These are phyloP conservation scores for Macrotis lagotis DNA, from an alignment of 2,113 vertebrate species.

Conservation along the genomic window DNA sequence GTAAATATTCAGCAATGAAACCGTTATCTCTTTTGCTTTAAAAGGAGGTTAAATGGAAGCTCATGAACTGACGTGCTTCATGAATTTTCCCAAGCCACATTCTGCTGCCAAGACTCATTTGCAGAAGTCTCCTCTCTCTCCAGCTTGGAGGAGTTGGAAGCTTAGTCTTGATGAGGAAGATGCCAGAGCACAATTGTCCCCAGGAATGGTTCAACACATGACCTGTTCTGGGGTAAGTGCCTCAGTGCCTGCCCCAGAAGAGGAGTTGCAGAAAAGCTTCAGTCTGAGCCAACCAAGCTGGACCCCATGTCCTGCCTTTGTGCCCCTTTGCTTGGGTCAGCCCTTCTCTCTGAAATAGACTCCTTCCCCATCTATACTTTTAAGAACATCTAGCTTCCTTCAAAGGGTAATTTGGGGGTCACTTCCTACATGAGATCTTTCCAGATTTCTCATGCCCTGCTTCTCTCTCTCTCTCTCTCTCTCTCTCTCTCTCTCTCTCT, in stretches of 20 bases:
- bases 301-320: neutral
- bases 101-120: neutral
- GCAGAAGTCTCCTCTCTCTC: neutral
- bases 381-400: no score
- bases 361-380: no score
- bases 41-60: conserved; percentile 11
- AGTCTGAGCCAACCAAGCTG: neutral
- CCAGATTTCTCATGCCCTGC: neutral
- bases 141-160: neutral
- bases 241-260: neutral
- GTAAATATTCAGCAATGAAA: conserved; percentile 37
- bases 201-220: neutral
- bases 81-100: neutral
- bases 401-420: neutral
- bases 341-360: neutral
- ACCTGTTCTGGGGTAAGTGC: neutral
- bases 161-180: neutral
- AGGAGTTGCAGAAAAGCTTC: neutral
- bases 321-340: neutral
- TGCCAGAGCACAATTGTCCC: neutral
- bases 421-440: neutral
- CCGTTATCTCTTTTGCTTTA: conserved; percentile 14
- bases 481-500: neutral
- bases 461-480: neutral
- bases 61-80: neutral